phyloP scores from a whole-genome alignment of 2,797 vertebrate genomes.

The Eulemur rubriventer region DNA sequence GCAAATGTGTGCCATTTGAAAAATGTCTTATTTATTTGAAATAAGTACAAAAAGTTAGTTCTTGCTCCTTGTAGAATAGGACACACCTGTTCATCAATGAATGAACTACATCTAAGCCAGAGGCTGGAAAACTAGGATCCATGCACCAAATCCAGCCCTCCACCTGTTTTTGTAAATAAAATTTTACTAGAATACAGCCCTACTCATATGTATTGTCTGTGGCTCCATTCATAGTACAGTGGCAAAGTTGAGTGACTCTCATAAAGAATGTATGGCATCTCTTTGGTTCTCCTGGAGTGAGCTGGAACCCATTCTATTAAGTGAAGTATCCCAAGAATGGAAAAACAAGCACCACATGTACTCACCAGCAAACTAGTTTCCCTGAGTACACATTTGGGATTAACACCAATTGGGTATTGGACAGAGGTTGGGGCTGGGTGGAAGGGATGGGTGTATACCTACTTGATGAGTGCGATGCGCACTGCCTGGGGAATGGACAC shows the following conservation, averaged over 20 bases:
- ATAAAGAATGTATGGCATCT: no score
- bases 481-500: no score
- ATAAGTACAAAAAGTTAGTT: not conserved
- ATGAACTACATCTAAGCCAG: rapidly evolving
- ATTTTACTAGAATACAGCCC: not conserved
- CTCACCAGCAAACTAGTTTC: no score
- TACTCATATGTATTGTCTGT: rapidly evolving
- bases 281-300: no score
- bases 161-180: not conserved
- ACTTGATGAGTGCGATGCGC: no score
- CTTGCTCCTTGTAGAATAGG: not conserved
- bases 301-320: no score
- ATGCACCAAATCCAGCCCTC: not conserved
- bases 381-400: no score
- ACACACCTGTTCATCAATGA: not conserved
- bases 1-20: not conserved
- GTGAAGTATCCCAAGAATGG: no score
- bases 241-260: not conserved
- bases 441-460: no score
- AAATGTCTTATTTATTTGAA: not conserved
- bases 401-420: no score
- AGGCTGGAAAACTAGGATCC: not conserved
- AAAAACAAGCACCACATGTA: no score
- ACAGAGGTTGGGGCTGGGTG: no score
- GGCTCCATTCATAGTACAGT: rapidly evolving